Base-by-base conservation (phyloP, 2,797 vertebrate species). In the Labroides dimidiatus region DNA sequence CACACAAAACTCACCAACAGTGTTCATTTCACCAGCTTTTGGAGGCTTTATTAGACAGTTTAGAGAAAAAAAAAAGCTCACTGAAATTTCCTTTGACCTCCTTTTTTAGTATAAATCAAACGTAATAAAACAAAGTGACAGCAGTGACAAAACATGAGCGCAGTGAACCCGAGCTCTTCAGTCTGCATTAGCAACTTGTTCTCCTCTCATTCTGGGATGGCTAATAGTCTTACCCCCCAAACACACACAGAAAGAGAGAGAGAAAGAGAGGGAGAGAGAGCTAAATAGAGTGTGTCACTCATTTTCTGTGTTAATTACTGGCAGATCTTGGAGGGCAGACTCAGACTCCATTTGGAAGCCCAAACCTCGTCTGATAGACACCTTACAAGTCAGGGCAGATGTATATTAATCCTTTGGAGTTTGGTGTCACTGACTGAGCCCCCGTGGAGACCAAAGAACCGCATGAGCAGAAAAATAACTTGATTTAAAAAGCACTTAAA, bases 251-350 rank as follows among this genome's bases (percentile, higher is more conserved):
- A n/a, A n/a, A n/a, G n/a, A n/a, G n/a, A n/a, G n/a, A n/a, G n/a
- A n/a, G n/a, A n/a, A n/a, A n/a, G n/a, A n/a, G n/a, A n/a, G n/a
- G n/a, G n/a, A n/a, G n/a, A n/a, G n/a, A n/a, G n/a, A n/a, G n/a
- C n/a, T 19, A 58, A 8, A 41, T 27, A 58, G 48, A 21, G 54
- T 17, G 21, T 51, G 69, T 55, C 78, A 71, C 44, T 71, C 24
- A 75, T 65, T 73, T 37, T 15, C 48, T 63, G 43, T 65, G 70
- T 59, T 86, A 55, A 78, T 89, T 90, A 77, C 68, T 9, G 19
- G 7, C 69, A 75, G 37, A 61, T 76, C 68, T 81, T 64, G 51
- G 36, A 78, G 53, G 49, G 37, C 44, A 67, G 37, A 66, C 64
- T 27, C 33, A 54, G 33, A 60, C 51, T 76, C 24, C 33, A 41